Base-by-base conservation (phyloP, 2,888 invertebrate genomes). In the Mermis nigrescens region DNA sequence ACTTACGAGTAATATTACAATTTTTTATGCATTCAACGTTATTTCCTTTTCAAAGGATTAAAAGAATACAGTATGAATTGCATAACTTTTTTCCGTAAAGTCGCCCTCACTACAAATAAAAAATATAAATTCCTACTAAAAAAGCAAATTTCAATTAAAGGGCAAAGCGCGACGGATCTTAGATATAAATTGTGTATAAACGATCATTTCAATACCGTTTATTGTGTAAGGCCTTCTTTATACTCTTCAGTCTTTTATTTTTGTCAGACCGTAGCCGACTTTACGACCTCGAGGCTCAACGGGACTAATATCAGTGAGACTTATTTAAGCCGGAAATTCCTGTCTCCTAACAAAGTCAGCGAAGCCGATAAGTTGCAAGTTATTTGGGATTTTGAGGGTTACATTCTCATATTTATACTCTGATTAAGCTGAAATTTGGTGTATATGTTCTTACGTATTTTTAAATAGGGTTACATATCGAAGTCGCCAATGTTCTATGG, bases 401-500 rank as follows among this genome's bases (percentile, higher is more conserved):
- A 12, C 24, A n/a, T 48, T 48, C 24, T 12, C 12, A 12, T 38
- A 19, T 38, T 38, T 38, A 38, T 38, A 38, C 7, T 38, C 38
- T 19, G 38, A 12, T 12, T 19, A 38, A 38, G 19, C 38, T 38
- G 19, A 38, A 38, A 48, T n/a, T n/a, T n/a, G n/a, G n/a, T n/a
- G 51, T 24, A 24, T 64, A 54, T 51, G 31, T 54, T 52, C 46
- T 15, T 24, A 31, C 51, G 57, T 57, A 58, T 65, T 53, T 19
- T 27, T 51, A 67, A 70, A 19, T 65, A 77, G 75, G 77, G 78
- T 3, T 74, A 76, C 61, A 61, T 78, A 32, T 86, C 88, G 72
- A 87, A 86, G 72, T 94, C 94, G 0, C 86, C 91, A 0, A 81
- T 95, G 67, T 95, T 95, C 76, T 95, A 95, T 72, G 95, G 95